Evolutionary conservation across 2,797 vertebrate genomes (phyloP).

Genomic region (Taeniopygia guttata): DNA sequence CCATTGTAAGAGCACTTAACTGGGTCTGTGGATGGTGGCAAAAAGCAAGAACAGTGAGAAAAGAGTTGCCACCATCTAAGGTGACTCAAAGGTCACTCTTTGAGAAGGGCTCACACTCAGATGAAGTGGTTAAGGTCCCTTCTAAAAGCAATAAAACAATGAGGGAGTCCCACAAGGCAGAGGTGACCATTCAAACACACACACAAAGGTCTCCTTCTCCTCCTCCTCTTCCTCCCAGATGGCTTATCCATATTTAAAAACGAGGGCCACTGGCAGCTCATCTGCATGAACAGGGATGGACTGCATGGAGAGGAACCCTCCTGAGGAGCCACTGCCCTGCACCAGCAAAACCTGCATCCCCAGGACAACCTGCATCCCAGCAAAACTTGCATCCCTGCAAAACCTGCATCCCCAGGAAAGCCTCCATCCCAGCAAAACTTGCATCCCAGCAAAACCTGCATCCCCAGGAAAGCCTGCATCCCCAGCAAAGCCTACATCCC

Average conservation of each 20-base stretch:
- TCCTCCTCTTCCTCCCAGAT: background rate
- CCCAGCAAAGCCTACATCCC: background rate
- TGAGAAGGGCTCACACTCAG: background rate
- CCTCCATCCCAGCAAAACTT: too few species aligned
- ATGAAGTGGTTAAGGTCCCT: background rate
- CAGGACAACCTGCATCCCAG: too few species aligned
- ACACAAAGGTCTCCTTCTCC: background rate
- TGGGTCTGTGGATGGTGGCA: background rate
- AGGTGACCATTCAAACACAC: background rate
- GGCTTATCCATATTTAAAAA: background rate
- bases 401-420: too few species aligned
- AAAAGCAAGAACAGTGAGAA: background rate
- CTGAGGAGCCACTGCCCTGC: background rate
- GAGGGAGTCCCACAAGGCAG: background rate
- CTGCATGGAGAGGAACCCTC: background rate
- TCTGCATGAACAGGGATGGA: background rate
- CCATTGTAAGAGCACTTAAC: background rate
- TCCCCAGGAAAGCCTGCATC: too few species aligned
- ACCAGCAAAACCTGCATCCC: too few species aligned
- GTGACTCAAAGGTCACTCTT: background rate
- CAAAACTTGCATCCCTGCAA: too few species aligned
- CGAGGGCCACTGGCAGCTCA: background rate
- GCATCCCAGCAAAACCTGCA: too few species aligned
- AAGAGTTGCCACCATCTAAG: background rate
- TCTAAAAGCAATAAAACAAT: background rate